Percentiles rank a stretch among this genome's conserved stretches.
Evolutionary conservation across 2,888 invertebrate species (phyloP).

Genomic region (Pandemis heparana): DNA sequence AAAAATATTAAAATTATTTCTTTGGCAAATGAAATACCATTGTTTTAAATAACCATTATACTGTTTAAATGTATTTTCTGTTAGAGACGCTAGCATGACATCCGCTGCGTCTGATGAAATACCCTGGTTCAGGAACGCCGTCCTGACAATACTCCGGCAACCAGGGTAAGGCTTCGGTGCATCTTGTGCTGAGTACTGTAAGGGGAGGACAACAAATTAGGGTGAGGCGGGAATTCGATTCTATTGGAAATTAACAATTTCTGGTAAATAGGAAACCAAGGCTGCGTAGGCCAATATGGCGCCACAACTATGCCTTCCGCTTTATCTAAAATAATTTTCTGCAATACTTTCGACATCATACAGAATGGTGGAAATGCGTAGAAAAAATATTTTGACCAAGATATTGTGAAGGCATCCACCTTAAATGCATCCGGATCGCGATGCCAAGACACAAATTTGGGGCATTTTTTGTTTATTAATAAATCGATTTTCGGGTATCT

Average conservation of each 20-base stretch:
- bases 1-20: too few relatives aligned
- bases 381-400: not conserved
- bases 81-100: too few relatives aligned
- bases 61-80: too few relatives aligned
- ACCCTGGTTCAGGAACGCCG: not conserved
- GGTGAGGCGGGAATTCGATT: not conserved
- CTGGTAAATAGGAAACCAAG: too few relatives aligned
- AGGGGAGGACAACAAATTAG: slow-evolving; percentile 1
- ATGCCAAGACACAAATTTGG: too few relatives aligned
- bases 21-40: too few relatives aligned
- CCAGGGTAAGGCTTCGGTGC: not conserved
- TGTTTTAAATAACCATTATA: too few relatives aligned
- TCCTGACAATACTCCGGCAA: slow-evolving; percentile 8
- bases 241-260: too few relatives aligned
- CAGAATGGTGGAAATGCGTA: slow-evolving; percentile 12
- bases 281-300: too few relatives aligned
- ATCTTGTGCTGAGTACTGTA: not conserved
- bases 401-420: slow-evolving; percentile 12
- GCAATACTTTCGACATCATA: not conserved
- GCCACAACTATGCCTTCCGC: too few relatives aligned
- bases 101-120: too few relatives aligned
- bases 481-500: not conserved
- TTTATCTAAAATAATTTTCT: not conserved
- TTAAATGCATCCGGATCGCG: not conserved
- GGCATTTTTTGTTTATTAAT: too few relatives aligned